Conservation (phyloP, 2,113 vertebrate genomes). For the Cromileptes altivelis region DNA sequence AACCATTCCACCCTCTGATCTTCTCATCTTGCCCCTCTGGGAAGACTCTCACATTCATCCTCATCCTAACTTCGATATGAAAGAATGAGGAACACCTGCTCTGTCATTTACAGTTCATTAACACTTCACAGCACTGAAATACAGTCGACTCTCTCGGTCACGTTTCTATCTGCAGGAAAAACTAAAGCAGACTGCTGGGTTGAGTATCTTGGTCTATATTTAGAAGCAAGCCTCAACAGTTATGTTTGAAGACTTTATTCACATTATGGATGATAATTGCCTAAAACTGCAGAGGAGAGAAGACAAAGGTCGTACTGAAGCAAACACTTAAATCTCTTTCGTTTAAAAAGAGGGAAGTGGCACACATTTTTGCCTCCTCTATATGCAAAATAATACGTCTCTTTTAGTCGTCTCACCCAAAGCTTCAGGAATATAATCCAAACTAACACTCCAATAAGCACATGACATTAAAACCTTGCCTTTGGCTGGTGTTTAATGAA, state of each 20-base stretch:
- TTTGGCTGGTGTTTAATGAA: too few relatives aligned
- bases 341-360: neutral
- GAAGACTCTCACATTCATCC: conserved; percentile 20
- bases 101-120: conserved; percentile 39
- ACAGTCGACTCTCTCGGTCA: neutral
- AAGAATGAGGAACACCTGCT: conserved; percentile 30
- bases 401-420: neutral
- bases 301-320: neutral
- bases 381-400: neutral
- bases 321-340: too few relatives aligned
- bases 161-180: neutral
- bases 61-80: conserved; percentile 14
- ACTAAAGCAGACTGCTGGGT: neutral
- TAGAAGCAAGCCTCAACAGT: neutral
- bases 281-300: neutral
- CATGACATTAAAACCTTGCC: too few relatives aligned
- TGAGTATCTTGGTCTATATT: conserved; percentile 3
- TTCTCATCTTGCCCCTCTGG: neutral
- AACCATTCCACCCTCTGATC: conserved; percentile 43
- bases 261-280: neutral
- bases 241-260: neutral
- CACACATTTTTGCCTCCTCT: neutral
- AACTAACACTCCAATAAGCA: too few relatives aligned
- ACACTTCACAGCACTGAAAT: conserved; percentile 15
- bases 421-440: too few relatives aligned